These are phyloP conservation scores for Sisor rabdophorus DNA, from an alignment of 2,113 vertebrate genomes.

Conservation along the genomic window DNA sequence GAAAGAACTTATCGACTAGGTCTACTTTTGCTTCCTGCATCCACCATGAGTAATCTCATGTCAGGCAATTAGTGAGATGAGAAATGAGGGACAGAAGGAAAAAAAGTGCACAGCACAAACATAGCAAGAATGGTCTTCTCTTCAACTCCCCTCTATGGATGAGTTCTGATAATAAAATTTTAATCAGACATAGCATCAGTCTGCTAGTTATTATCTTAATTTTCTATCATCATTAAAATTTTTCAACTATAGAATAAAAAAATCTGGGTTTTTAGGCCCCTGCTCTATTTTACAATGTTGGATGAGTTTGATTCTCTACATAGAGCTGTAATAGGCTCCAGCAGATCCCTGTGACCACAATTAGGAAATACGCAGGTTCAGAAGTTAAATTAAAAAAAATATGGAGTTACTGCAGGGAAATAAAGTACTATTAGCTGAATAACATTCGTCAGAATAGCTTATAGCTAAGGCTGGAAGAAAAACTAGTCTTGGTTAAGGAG, in stretches of 20 bases:
- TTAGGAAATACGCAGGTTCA: no score
- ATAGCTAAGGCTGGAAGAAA: neutral
- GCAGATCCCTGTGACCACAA: no score
- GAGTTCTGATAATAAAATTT: slow-evolving; percentile 43
- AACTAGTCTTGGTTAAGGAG: neutral
- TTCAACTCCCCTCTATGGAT: slow-evolving; percentile 31
- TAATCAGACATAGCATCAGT: slow-evolving; percentile 40
- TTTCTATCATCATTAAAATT: slow-evolving; percentile 40
- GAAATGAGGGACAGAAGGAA: slow-evolving; percentile 18
- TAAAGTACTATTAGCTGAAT: slow-evolving; percentile 22
- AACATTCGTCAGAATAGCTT: slow-evolving; percentile 29
- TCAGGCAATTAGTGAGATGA: slow-evolving; percentile 47
- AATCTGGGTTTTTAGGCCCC: slow-evolving; percentile 20
- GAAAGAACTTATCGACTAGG: slow-evolving; percentile 26
- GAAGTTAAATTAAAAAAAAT: no score
- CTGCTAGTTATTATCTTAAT: slow-evolving; percentile 34
- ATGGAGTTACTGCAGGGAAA: slow-evolving; percentile 45
- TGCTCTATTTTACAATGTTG: neutral
- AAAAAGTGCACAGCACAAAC: neutral
- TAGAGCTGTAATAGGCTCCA: no score
- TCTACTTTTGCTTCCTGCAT: neutral
- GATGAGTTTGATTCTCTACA: no score
- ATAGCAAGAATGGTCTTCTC: slow-evolving; percentile 11
- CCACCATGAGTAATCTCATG: slow-evolving; percentile 45
- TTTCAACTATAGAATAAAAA: slow-evolving; percentile 44